Percentiles rank a stretch among this genome's conserved stretches.
Conservation (phyloP, 2,797 vertebrate genomes). For the Sebastes matsubarae region DNA sequence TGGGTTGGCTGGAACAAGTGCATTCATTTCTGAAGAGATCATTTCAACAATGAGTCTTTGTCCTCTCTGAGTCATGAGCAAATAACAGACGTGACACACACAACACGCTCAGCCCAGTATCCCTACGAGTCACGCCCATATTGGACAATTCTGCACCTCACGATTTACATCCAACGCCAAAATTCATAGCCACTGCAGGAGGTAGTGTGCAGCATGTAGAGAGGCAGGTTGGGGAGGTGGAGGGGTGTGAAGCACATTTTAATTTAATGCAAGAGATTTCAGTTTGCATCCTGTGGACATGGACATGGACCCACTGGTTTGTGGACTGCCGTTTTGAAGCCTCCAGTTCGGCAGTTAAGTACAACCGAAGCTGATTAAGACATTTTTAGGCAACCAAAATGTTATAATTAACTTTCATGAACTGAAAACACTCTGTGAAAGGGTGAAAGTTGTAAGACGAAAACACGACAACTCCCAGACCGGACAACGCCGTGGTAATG, state of each 20-base stretch:
- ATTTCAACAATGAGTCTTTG: background rate
- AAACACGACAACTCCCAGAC: too few relatives aligned
- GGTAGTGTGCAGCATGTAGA: background rate
- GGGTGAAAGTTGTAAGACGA: too few relatives aligned
- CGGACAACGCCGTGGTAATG: accelerated
- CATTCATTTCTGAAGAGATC: background rate
- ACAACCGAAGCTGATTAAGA: too few relatives aligned
- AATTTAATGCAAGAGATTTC: background rate
- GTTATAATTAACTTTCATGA: too few relatives aligned
- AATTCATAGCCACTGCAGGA: background rate
- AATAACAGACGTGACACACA: background rate
- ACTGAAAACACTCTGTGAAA: too few relatives aligned
- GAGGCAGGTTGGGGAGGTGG: background rate
- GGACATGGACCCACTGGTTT: too few relatives aligned
- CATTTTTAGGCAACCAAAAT: too few relatives aligned
- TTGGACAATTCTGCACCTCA: background rate
- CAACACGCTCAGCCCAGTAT: background rate
- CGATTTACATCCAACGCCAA: background rate
- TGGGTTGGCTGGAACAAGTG: background rate
- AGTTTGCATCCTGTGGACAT: background rate
- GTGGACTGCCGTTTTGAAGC: too few relatives aligned
- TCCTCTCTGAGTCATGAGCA: constrained; percentile 3
- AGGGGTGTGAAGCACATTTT: background rate
- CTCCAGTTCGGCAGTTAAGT: too few relatives aligned
- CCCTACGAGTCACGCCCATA: background rate